A percentile compares a stretch with the other conserved stretches of the same genome.
phyloP scores from a whole-genome alignment of 2,888 invertebrate genomes.

The Pantelozetes paolii region DNA sequence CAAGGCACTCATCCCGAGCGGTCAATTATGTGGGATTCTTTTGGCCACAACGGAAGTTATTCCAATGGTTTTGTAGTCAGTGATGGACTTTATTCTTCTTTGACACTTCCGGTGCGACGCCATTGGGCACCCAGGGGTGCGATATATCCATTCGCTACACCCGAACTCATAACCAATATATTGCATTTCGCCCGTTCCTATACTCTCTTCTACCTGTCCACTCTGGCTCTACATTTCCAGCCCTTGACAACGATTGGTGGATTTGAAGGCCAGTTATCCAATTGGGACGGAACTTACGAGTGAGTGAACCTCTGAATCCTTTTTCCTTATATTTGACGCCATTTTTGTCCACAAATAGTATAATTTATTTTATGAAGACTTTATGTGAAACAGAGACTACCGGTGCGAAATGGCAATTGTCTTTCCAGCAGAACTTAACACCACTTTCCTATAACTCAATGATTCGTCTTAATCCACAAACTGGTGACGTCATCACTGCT shows the following conservation, averaged over 20 bases:
- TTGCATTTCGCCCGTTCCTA: background rate
- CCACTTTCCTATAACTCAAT: background rate
- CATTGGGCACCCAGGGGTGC: background rate
- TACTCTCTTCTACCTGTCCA: background rate
- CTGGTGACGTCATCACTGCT: background rate
- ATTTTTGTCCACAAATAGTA: too few relatives aligned
- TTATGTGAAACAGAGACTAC: too few relatives aligned
- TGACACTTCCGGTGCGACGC: background rate
- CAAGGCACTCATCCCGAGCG: background rate
- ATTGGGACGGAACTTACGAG: background rate
- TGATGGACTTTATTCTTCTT: background rate
- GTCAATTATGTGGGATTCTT: background rate
- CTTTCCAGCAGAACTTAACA: background rate
- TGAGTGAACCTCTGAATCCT: too few relatives aligned
- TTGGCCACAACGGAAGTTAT: background rate
- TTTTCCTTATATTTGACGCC: too few relatives aligned
- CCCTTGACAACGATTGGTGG: background rate
- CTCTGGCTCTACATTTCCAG: background rate
- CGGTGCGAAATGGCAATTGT: conserved; percentile 9
- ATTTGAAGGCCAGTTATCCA: conserved; percentile 2
- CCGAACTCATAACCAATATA: background rate
- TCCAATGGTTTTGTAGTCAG: background rate
- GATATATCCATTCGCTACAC: background rate
- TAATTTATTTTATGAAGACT: too few relatives aligned
- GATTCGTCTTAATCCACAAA: background rate